Conservation (phyloP, 1,140 invertebrate species). For the Heliconius melpomene region DNA sequence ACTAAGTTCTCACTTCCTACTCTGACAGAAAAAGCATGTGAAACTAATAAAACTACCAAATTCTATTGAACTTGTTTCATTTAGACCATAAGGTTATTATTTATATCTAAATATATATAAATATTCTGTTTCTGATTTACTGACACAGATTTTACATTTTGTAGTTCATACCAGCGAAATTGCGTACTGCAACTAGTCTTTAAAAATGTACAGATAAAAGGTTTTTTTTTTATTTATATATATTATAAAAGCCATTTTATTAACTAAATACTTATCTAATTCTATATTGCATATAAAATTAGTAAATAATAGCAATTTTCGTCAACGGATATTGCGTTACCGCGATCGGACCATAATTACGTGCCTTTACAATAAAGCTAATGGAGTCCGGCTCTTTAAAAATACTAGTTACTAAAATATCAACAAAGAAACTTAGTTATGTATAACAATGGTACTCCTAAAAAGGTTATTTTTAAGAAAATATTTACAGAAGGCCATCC, state of each 20-base stretch:
- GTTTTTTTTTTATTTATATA: no score
- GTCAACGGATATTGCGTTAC: conserved; percentile 45
- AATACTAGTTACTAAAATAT: conserved; percentile 1
- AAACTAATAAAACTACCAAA: no score
- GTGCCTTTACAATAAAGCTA: conserved; percentile 25
- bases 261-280: neutral
- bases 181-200: no score
- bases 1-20: no score
- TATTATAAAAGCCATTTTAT: neutral
- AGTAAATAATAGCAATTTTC: conserved; percentile 1
- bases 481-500: neutral
- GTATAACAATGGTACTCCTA: neutral
- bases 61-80: no score
- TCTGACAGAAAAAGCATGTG: no score
- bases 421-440: neutral
- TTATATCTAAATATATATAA: no score
- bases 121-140: no score
- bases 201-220: no score
- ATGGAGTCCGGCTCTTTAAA: conserved; percentile 18
- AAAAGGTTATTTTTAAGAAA: neutral
- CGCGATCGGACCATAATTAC: conserved; percentile 38
- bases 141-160: no score
- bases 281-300: neutral
- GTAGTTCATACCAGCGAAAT: no score
- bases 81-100: no score